These are phyloP conservation scores for Delia radicum DNA, from an alignment of 1,140 invertebrate genomes.

Conservation along the genomic window DNA sequence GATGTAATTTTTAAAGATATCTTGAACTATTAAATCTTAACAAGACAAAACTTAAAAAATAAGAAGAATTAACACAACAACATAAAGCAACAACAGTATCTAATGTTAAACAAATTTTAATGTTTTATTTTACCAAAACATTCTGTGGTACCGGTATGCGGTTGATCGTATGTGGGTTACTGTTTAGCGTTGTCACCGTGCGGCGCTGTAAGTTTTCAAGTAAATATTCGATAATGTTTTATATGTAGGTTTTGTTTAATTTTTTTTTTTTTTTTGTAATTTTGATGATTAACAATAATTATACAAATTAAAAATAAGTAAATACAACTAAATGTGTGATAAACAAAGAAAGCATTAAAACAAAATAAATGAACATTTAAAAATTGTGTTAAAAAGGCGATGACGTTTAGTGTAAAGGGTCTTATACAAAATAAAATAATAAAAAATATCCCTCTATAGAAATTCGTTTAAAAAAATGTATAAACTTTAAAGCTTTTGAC, in stretches of 20 bases:
- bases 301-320: no score
- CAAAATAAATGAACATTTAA: no score
- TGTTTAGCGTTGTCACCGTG: slow-evolving; percentile 57
- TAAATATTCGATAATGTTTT: slow-evolving; percentile 35
- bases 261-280: slow-evolving; percentile 29
- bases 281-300: not conserved
- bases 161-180: slow-evolving; percentile 57
- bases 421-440: no score
- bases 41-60: not conserved
- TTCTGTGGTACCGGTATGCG: slow-evolving; percentile 57
- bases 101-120: not conserved
- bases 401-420: no score
- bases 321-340: no score
- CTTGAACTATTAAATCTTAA: no score
- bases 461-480: no score
- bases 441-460: no score
- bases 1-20: no score
- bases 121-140: slow-evolving; percentile 53
- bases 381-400: no score
- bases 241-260: slow-evolving; percentile 33
- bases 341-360: no score
- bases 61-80: not conserved
- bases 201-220: slow-evolving; percentile 54
- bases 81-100: not conserved
- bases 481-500: no score